phyloP scores from a whole-genome alignment of 2,113 vertebrate genomes.

The Phainopepla nitens region DNA sequence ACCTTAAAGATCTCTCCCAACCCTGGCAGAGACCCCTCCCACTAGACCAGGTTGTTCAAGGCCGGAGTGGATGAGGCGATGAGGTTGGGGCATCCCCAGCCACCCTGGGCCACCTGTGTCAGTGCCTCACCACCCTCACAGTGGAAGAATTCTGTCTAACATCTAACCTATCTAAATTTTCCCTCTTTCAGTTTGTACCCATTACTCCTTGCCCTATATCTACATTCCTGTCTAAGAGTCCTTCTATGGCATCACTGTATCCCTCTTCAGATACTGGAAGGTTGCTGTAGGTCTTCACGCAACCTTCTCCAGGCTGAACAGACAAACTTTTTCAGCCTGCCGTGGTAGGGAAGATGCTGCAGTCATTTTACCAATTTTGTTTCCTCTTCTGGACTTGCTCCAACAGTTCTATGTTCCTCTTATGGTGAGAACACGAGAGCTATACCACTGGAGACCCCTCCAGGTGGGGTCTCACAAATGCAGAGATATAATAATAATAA shows the following conservation, averaged over 20 bases:
- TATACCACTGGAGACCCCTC: neutral
- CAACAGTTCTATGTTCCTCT: neutral
- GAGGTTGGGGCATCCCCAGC: neutral
- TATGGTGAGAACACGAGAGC: neutral
- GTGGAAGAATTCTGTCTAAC: neutral
- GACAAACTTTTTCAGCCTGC: neutral
- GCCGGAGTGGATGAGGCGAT: no score
- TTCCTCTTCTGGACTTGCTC: neutral
- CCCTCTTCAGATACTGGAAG: neutral
- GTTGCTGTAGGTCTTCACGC: neutral
- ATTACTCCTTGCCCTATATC: neutral
- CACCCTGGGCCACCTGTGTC: no score
- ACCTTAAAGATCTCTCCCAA: no score
- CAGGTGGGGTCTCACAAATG: neutral
- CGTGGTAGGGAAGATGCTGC: no score
- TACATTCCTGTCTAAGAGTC: rapidly evolving
- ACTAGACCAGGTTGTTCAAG: neutral
- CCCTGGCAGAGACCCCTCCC: neutral
- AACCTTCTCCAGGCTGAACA: neutral
- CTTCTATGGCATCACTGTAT: neutral
- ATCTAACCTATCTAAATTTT: neutral
- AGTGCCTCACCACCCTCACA: no score
- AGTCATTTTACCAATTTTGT: neutral
- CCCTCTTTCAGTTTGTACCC: neutral
- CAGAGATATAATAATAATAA: neutral